Percentiles rank a stretch among this genome's conserved stretches.
phyloP scores from a whole-genome alignment of 2,888 invertebrate species.

The Phymatocera aterrima region DNA sequence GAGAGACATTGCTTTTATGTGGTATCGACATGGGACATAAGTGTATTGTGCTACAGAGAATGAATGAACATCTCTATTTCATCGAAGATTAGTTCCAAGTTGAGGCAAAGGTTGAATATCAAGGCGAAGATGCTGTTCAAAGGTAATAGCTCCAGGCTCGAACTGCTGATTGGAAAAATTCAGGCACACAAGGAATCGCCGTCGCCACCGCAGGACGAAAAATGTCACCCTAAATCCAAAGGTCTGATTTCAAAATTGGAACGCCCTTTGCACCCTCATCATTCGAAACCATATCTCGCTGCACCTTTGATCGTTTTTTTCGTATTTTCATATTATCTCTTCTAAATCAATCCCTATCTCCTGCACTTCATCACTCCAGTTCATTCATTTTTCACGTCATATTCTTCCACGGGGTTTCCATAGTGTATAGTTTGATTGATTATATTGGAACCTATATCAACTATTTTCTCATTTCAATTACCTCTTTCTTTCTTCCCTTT shows the following conservation, averaged over 20 bases:
- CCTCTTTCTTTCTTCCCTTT: background rate
- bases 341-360: background rate
- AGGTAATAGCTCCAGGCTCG: slow-evolving; percentile 89
- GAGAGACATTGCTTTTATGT: background rate
- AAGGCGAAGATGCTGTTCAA: slow-evolving; percentile 85
- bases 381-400: background rate
- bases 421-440: background rate
- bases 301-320: background rate
- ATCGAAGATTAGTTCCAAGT: background rate
- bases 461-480: background rate
- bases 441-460: background rate
- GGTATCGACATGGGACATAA: background rate
- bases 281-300: background rate
- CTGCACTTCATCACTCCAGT: background rate
- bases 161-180: slow-evolving; percentile 91
- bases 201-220: slow-evolving; percentile 58
- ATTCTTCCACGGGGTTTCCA: background rate
- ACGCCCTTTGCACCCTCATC: slow-evolving; percentile 41
- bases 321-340: background rate
- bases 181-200: slow-evolving; percentile 88
- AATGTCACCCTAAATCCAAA: slow-evolving; percentile 60
- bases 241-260: slow-evolving; percentile 58
- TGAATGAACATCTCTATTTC: background rate
- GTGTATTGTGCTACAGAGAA: slow-evolving; percentile 14
- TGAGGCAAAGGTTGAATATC: background rate